Evolutionary conservation across 1,140 invertebrate species (phyloP).

Genomic region (Drepana arcuata): DNA sequence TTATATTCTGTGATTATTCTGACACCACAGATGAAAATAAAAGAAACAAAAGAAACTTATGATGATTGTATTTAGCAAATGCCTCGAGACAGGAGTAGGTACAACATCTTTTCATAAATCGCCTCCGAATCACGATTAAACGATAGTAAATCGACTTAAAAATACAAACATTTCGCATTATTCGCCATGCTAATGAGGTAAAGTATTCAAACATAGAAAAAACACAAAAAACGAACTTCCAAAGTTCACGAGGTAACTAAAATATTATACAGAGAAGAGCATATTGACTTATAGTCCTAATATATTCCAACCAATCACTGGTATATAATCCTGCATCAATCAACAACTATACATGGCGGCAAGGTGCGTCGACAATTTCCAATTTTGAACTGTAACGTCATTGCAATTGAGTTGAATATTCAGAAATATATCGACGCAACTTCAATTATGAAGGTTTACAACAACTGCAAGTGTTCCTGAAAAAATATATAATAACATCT

Average conservation of each 20-base stretch:
- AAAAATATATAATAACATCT: constrained; percentile 44
- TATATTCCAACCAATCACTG: constrained; percentile 47
- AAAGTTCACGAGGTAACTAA: constrained; percentile 69
- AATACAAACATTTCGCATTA: constrained; percentile 40
- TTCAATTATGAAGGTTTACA: too few relatives aligned
- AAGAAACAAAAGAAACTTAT: too few relatives aligned
- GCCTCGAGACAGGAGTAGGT: too few relatives aligned
- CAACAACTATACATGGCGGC: constrained; percentile 32
- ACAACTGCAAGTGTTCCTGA: constrained; percentile 42
- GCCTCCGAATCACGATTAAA: too few relatives aligned
- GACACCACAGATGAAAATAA: too few relatives aligned
- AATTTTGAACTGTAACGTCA: too few relatives aligned
- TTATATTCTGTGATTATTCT: too few relatives aligned
- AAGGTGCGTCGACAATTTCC: constrained; percentile 8
- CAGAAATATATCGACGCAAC: too few relatives aligned
- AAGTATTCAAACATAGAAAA: constrained; percentile 43
- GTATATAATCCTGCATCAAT: constrained; percentile 47
- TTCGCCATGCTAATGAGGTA: constrained; percentile 56
- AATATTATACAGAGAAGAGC: constrained; percentile 50
- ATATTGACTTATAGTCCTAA: constrained; percentile 63
- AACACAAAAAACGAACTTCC: constrained; percentile 55
- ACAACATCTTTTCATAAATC: too few relatives aligned
- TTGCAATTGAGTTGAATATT: too few relatives aligned
- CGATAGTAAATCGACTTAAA: constrained; percentile 4
- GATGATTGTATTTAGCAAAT: too few relatives aligned